Evolutionary conservation across 2,113 vertebrate genomes (phyloP).

Genomic region (Galbula dea): DNA sequence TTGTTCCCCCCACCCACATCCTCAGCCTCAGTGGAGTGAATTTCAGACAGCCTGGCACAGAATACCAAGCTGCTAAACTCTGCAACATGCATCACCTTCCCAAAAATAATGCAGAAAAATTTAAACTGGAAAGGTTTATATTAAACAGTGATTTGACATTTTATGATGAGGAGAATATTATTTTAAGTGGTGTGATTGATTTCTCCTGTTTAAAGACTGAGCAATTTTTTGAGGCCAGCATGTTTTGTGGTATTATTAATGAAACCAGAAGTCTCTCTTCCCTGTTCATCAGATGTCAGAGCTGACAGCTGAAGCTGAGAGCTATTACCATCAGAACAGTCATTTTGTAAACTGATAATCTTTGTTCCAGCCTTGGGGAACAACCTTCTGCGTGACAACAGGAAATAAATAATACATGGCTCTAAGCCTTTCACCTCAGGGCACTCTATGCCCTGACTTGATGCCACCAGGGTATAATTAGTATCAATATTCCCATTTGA

Average conservation of each 20-base stretch:
- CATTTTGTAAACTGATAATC: conserved; percentile 40
- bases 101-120: background rate
- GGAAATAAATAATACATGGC: conserved; percentile 56
- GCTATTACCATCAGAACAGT: conserved; percentile 25
- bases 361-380: background rate
- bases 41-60: background rate
- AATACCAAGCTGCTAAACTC: background rate
- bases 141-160: background rate
- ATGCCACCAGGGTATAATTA: conserved; percentile 8
- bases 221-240: background rate
- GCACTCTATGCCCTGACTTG: background rate
- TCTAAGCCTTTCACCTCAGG: conserved; percentile 22
- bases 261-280: conserved; percentile 7
- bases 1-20: background rate
- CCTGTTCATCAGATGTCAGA: conserved; percentile 16
- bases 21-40: background rate
- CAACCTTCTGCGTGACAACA: background rate
- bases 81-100: background rate
- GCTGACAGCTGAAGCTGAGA: background rate
- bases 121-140: conserved; percentile 5
- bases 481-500: background rate
- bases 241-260: background rate
- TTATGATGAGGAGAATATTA: background rate
- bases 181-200: conserved; percentile 10
- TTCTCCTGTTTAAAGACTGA: background rate